Conservation (phyloP, 2,113 vertebrate genomes). For the Caranx melampygus region DNA sequence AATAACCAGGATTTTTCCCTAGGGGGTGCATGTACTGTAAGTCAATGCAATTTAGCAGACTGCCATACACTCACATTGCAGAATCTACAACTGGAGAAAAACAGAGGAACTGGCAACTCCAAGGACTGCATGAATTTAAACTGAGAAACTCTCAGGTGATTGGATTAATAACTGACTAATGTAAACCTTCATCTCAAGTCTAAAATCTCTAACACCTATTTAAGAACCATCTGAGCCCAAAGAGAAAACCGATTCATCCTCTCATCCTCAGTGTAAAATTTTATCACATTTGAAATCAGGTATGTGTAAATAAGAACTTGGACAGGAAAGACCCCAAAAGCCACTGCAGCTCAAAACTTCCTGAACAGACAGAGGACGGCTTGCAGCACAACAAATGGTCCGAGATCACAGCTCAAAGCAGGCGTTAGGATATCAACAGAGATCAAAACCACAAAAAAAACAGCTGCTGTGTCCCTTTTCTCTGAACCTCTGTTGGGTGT, state of each 20-base stretch:
- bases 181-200: background rate
- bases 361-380: constrained; percentile 31
- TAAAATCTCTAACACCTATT: background rate
- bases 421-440: constrained; percentile 48
- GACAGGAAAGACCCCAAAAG: constrained; percentile 42
- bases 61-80: background rate
- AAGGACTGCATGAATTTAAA: background rate
- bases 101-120: background rate
- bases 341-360: constrained; percentile 22
- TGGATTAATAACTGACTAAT: background rate
- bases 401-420: constrained; percentile 47
- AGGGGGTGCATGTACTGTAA: background rate
- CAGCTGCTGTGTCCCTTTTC: constrained; percentile 3
- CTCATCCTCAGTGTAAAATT: too few species aligned
- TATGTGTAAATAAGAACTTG: background rate
- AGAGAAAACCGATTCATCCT: background rate
- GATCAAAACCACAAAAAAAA: constrained; percentile 26
- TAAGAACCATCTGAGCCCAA: background rate
- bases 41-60: background rate
- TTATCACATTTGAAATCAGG: background rate
- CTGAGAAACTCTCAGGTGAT: background rate
- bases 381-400: constrained; percentile 49
- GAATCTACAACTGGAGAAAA: background rate
- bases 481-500: background rate
- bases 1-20: background rate